Conservation (phyloP, 2,113 vertebrate species). For the Toxotes chatareus region DNA sequence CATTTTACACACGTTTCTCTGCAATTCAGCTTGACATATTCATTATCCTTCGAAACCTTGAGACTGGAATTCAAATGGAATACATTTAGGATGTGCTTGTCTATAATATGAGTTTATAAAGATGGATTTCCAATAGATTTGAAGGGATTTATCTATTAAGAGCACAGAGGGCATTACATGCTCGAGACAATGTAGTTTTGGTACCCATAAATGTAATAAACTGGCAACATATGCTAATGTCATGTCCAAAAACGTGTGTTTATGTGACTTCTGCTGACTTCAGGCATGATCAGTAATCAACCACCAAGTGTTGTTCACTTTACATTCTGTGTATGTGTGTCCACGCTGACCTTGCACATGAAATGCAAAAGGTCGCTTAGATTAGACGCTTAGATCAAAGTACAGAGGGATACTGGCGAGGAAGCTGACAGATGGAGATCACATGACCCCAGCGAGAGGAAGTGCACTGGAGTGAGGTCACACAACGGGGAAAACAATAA, state of each 20-base stretch:
- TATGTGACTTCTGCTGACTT: not conserved
- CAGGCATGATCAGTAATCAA: not conserved
- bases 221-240: not conserved
- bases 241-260: not conserved
- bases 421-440: slow-evolving; percentile 65
- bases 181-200: not conserved
- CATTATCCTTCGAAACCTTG: not conserved
- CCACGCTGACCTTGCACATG: slow-evolving; percentile 43
- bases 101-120: not conserved
- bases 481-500: slow-evolving; percentile 70
- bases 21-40: not conserved
- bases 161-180: not conserved
- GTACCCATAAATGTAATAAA: not conserved
- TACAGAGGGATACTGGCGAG: slow-evolving; percentile 22
- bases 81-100: not conserved
- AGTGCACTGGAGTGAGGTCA: slow-evolving; percentile 67
- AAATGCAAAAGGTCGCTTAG: too few relatives aligned
- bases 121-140: not conserved
- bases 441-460: slow-evolving; percentile 67
- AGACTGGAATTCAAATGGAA: not conserved
- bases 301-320: not conserved
- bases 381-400: slow-evolving; percentile 58
- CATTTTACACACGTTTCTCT: not conserved
- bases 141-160: not conserved
- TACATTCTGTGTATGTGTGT: not conserved